Percentiles rank a stretch among this genome's conserved stretches.
phyloP scores from a whole-genome alignment of 2,797 vertebrate species.

The Macroramphosus scolopax region DNA sequence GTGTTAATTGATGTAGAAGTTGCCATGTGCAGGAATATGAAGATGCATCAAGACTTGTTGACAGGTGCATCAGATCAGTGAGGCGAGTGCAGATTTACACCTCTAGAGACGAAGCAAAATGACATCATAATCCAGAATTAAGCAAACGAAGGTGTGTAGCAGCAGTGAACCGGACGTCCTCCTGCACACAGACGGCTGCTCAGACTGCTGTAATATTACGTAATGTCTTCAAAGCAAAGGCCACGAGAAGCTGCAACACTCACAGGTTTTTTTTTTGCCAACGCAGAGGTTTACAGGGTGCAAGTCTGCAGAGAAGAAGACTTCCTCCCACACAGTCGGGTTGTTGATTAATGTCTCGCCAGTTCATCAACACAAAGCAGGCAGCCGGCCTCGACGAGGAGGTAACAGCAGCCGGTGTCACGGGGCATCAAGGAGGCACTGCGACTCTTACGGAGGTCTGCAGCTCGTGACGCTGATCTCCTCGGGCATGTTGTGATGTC shows the following conservation, averaged over 20 bases:
- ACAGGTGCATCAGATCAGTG: too few species aligned
- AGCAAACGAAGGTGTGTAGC: too few species aligned
- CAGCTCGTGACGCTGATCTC: constrained; percentile 40
- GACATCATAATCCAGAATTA: too few species aligned
- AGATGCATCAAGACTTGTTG: too few species aligned
- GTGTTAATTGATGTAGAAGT: too few species aligned
- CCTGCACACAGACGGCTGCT: constrained; percentile 6
- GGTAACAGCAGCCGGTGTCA: constrained; percentile 59
- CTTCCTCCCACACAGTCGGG: constrained; percentile 53
- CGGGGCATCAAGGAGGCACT: constrained; percentile 29
- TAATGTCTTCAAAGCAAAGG: constrained; percentile 40
- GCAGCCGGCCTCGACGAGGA: constrained; percentile 56
- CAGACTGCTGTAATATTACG: constrained; percentile 38
- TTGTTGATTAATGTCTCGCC: constrained; percentile 62
- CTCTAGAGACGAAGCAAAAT: too few species aligned
- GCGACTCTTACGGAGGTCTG: constrained; percentile 25
- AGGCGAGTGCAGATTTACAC: too few species aligned
- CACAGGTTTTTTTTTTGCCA: constrained; percentile 31
- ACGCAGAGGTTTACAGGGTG: constrained; percentile 34
- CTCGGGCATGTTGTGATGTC: constrained; percentile 29
- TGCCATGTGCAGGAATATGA: too few species aligned
- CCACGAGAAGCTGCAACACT: constrained; percentile 45
- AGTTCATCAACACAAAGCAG: constrained; percentile 55
- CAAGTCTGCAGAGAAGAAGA: constrained; percentile 47
- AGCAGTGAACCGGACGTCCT: constrained; percentile 20